Percentiles rank a stretch among this genome's conserved stretches.
phyloP scores from a whole-genome alignment of 2,113 vertebrate species.

The Colossoma macropomum region DNA sequence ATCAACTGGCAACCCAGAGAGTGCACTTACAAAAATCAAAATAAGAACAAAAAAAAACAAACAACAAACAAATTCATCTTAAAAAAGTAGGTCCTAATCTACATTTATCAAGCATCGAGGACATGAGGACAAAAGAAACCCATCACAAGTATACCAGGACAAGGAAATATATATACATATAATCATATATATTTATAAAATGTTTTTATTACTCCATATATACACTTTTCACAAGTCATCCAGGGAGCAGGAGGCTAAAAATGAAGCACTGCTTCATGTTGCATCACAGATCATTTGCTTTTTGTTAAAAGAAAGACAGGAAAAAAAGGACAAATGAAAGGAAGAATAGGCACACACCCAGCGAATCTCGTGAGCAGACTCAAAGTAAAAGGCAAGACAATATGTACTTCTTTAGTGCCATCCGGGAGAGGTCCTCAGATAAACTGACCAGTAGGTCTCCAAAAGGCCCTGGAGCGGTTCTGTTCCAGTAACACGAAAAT shows the following conservation, averaged over 20 bases:
- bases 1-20: constrained; percentile 61
- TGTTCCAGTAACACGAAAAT: constrained; percentile 18
- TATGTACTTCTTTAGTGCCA: constrained; percentile 58
- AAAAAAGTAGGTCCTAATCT: constrained; percentile 64
- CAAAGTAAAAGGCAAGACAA: constrained; percentile 52
- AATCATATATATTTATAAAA: constrained; percentile 79
- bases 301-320: constrained; percentile 41
- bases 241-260: constrained; percentile 66
- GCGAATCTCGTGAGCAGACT: constrained; percentile 60
- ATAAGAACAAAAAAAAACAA: constrained; percentile 56
- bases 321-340: constrained; percentile 18
- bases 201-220: constrained; percentile 87
- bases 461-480: constrained; percentile 3
- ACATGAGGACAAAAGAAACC: constrained; percentile 80
- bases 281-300: constrained; percentile 60
- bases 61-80: constrained; percentile 48
- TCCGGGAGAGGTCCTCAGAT: constrained; percentile 48
- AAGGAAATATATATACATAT: constrained; percentile 82
- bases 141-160: constrained; percentile 83
- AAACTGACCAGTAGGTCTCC: constrained; percentile 17
- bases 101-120: constrained; percentile 70
- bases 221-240: constrained; percentile 91
- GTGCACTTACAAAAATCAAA: constrained; percentile 65
- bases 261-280: constrained; percentile 77
- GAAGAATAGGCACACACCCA: constrained; percentile 22